phyloP scores from a whole-genome alignment of 1,140 invertebrate species.

The Eurosta solidaginis region DNA sequence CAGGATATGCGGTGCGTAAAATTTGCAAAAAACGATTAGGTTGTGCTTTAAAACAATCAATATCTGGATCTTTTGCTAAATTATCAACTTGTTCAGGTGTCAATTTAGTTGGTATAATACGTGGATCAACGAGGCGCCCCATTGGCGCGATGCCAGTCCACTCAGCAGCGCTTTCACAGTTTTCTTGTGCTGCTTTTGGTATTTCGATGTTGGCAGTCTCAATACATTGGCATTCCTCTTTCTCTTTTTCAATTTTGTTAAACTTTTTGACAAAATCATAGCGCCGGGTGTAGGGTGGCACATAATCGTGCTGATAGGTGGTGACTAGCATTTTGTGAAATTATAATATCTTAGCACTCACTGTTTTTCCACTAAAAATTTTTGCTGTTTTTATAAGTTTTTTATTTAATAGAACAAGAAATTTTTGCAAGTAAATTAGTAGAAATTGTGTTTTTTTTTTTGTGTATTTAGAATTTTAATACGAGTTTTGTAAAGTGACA shows the following conservation, averaged over 20 bases:
- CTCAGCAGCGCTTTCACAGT: slow-evolving; percentile 43
- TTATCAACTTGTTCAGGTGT: slow-evolving; percentile 45
- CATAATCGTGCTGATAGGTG: slow-evolving; percentile 56
- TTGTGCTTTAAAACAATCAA: slow-evolving; percentile 50
- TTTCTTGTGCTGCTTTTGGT: slow-evolving; percentile 40
- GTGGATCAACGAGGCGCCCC: slow-evolving; percentile 52
- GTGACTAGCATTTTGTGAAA: slow-evolving; percentile 44
- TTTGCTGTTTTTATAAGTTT: slow-evolving; percentile 17
- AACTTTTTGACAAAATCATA: slow-evolving; percentile 47
- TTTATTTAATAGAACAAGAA: not conserved
- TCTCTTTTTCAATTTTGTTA: slow-evolving; percentile 5
- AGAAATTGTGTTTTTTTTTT: slow-evolving; percentile 11
- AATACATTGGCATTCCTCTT: slow-evolving; percentile 48
- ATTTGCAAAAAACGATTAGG: slow-evolving; percentile 56
- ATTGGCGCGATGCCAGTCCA: slow-evolving; percentile 57
- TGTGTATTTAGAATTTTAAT: not conserved
- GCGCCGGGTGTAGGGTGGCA: slow-evolving; percentile 46
- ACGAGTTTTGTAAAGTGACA: not conserved
- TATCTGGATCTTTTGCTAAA: slow-evolving; percentile 43
- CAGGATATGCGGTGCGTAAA: slow-evolving; percentile 59
- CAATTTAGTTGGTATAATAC: slow-evolving; percentile 49
- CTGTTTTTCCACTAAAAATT: not conserved
- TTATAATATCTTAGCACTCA: not conserved
- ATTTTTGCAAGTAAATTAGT: not conserved
- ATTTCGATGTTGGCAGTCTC: slow-evolving; percentile 44